Base-by-base conservation (phyloP, 1,140 invertebrate genomes). In the Phenacoccus solenopsis region DNA sequence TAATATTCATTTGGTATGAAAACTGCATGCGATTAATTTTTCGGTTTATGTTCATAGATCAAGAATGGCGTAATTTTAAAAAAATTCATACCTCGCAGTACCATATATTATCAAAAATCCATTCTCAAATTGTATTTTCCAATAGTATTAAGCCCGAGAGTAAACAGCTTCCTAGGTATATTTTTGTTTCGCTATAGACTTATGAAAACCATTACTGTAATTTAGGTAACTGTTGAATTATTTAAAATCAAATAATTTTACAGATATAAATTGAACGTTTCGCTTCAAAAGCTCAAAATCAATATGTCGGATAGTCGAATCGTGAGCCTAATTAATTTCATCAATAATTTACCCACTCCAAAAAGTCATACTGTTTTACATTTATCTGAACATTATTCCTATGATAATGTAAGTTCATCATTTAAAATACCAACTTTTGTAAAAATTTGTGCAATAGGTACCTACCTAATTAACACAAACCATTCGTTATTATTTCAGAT, bases 71-170 rank as follows among this genome's bases (percentile, higher is more conserved):
- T 68, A 86, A 87, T 59, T 83, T 84, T 0, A 83, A 87, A 71
- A 86, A 85, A 56, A 80, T 84, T 61, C 83, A 84, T 20, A 89
- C 91, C 75, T 90, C 90, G 0, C 87, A 90, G 35, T 83, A 84
- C 74, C 90, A 93, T 76, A 78, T 93, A 5, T 73, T 93, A 56
- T 87, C 90, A 1, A 89, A 89, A 78, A 81, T 88, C n/a, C 83
- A 84, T 73, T 80, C 84, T 13, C 84, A 85, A 64, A 76, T 89
- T 1, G 85, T 88, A 7, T 86, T 90, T 73, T 89, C 88, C 1
- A 90, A 88, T 73, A 89, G 87, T 77, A 86, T 89, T 35, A 86
- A 86, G 77, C 87, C 87, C n/a, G 87, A 89, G 70, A 90, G 89
- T 76, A 85, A 84, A 75, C 81, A 87, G 71, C 77, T 90, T 73